Conservation (phyloP, 2,113 vertebrate species). For the Cheirogaleus medius region DNA sequence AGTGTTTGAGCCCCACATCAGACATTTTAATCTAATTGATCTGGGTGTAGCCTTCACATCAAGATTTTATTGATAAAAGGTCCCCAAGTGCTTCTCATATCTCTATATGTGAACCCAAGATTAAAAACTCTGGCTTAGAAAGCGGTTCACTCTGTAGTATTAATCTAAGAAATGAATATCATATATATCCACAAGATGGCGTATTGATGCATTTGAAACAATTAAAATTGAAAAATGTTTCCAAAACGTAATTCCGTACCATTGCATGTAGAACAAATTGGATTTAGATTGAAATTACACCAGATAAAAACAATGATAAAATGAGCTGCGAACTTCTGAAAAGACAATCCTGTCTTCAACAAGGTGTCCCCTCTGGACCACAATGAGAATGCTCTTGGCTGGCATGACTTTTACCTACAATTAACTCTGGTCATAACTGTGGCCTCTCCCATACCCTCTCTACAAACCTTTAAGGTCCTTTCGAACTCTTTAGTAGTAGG, state of each 20-base stretch:
- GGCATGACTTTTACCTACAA: not conserved
- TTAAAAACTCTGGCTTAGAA: not conserved
- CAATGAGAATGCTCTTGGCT: not conserved
- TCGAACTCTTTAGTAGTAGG: not conserved
- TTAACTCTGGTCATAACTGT: not conserved
- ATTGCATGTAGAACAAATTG: not conserved
- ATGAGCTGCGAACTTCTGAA: not conserved
- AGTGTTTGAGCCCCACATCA: not conserved
- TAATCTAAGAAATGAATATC: conserved; percentile 2
- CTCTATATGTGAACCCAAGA: not conserved
- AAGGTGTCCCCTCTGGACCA: not conserved
- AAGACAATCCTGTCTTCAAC: not conserved
- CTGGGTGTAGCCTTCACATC: not conserved
- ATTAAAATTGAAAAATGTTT: conserved; percentile 31
- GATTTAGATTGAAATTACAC: not conserved
- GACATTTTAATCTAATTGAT: conserved; percentile 21
- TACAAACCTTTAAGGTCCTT: not conserved
- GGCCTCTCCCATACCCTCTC: not conserved
- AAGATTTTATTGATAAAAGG: not conserved
- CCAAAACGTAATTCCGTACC: not conserved
- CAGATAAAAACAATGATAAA: not conserved
- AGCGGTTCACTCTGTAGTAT: not conserved
- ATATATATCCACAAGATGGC: conserved; percentile 73
- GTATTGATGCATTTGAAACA: conserved; percentile 47
- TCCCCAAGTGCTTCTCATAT: not conserved